Evolutionary conservation across 2,113 vertebrate species (phyloP).

Genomic region (Carassius gibelio): DNA sequence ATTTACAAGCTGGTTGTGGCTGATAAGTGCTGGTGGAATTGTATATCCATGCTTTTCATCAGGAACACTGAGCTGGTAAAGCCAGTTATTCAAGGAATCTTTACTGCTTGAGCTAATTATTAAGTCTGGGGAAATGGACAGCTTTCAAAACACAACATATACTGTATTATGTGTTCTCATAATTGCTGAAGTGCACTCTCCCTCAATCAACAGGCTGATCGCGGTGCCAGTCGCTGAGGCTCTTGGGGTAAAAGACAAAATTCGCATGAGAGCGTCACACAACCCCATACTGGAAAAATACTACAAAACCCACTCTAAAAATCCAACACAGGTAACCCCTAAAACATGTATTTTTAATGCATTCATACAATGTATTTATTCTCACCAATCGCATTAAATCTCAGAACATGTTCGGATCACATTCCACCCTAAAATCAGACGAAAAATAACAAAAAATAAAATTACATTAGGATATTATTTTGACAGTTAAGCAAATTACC

Average conservation of each 20-base stretch:
- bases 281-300: constrained; percentile 82
- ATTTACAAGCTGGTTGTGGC: neutral
- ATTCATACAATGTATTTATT: neutral
- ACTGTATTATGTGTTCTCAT: neutral
- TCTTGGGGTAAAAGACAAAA: constrained; percentile 78
- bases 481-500: no score
- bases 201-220: constrained; percentile 71
- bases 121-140: neutral
- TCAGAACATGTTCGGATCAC: no score
- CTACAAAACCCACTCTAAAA: constrained; percentile 74
- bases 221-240: constrained; percentile 81
- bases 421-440: no score
- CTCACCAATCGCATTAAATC: neutral
- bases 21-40: neutral
- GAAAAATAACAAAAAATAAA: no score
- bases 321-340: constrained; percentile 79
- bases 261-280: constrained; percentile 70
- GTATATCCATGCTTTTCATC: neutral
- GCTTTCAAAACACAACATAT: neutral
- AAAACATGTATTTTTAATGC: neutral
- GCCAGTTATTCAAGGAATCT: constrained; percentile 12
- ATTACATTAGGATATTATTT: no score
- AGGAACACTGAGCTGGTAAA: constrained; percentile 19
- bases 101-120: neutral
- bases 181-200: neutral